Base-by-base conservation (phyloP, 2,113 vertebrate genomes). In the Dermatemys mawii region DNA sequence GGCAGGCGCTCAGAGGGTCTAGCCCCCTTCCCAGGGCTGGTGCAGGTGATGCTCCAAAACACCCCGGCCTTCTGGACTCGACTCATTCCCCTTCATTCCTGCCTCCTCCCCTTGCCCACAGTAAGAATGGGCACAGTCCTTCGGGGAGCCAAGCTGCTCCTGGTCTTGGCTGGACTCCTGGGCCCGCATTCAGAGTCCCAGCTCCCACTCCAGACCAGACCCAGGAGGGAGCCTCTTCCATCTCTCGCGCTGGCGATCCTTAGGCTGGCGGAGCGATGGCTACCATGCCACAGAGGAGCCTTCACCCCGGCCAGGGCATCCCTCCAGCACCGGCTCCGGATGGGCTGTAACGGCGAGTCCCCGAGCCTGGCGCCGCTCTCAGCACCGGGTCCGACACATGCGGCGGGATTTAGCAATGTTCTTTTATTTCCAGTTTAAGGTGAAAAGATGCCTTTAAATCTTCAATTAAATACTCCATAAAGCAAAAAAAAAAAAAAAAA, bases 401-500 rank as follows among this genome's bases (percentile, higher is more conserved):
- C 91, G 96, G 96, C 93, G 2, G 96, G 93, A 96, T 97, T 97
- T 97, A 96, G 93, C 97, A 98, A 98, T 96, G 97, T 98, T 98
- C 97, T 97, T 97, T 98, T 98, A 98, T 98, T 98, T 99, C 98
- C 98, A 99, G 98, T 98, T 99, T 97, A 97, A 96, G 97, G 98
- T 98, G 98, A 99, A 99, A 99, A 99, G 98, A 99, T 98, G 97
- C 98, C 97, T 98, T 98, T 96, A 98, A 96, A 98, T 98, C 97
- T 98, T 98, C 98, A 98, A 99, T 99, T 99, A 99, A 99, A 99
- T 99, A 99, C 98, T 98, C 98, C 98, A 98, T 98, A 99, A 99
- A 98, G 96, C 98, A 99, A 99, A 98, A 83, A 95, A 83, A 80
- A 19, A 5, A 16, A 84, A 84, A 84, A 98, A 96, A 38, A 84